These are phyloP conservation scores for Vanessa tameamea DNA, from an alignment of 1,140 invertebrate genomes.

Conservation along the genomic window DNA sequence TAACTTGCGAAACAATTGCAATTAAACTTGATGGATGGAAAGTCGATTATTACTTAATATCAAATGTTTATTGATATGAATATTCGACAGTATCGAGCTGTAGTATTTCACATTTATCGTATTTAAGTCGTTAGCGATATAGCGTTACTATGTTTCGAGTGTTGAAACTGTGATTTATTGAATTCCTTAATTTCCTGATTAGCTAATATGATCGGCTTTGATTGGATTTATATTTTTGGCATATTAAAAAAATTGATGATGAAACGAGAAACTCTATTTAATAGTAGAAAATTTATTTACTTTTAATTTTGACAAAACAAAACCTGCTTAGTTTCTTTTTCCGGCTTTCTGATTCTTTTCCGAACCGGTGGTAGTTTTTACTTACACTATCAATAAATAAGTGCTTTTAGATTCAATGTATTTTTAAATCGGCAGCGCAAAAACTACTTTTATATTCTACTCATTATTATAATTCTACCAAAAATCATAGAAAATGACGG, in stretches of 20 bases:
- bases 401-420: too few species aligned
- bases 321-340: too few species aligned
- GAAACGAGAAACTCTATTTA: too few species aligned
- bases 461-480: too few species aligned
- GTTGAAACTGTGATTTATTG: slow-evolving; percentile 18
- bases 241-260: not conserved
- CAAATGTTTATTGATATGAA: slow-evolving; percentile 20
- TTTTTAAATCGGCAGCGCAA: too few species aligned
- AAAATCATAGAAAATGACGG: too few species aligned
- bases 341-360: too few species aligned
- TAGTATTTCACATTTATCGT: not conserved
- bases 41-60: slow-evolving; percentile 17
- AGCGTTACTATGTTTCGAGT: not conserved
- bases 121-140: slow-evolving; percentile 1
- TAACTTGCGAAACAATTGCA: not conserved
- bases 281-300: too few species aligned
- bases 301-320: too few species aligned
- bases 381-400: too few species aligned
- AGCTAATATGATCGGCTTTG: slow-evolving; percentile 2
- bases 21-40: slow-evolving; percentile 13
- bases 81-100: slow-evolving; percentile 3
- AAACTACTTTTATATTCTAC: too few species aligned
- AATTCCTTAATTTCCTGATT: slow-evolving; percentile 7
- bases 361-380: too few species aligned
- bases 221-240: not conserved